Percentiles rank a stretch among this genome's conserved stretches.
phyloP scores from a whole-genome alignment of 2,797 vertebrate species.

The Poliocrania exsul region DNA sequence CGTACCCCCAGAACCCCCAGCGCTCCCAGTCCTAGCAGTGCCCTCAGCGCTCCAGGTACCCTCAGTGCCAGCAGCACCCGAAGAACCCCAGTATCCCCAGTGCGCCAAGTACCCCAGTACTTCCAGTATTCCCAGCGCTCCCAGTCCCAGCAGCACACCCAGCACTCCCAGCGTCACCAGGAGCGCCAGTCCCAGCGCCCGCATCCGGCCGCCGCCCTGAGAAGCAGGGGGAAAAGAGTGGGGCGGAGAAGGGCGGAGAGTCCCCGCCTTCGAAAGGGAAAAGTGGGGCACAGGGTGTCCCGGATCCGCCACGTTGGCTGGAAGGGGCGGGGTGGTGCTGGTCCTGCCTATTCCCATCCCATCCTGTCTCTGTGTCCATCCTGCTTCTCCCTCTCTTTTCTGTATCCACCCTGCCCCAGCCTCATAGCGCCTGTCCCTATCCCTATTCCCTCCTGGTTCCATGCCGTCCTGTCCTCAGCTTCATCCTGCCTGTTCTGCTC shows the following conservation, averaged over 20 bases:
- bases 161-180: neutral
- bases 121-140: neutral
- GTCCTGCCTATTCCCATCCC: neutral
- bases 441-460: neutral
- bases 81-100: neutral
- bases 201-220: neutral
- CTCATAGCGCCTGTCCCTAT: neutral
- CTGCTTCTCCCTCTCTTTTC: neutral
- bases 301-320: conserved; percentile 24
- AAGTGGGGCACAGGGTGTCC: neutral
- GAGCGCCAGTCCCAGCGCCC: neutral
- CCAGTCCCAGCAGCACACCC: neutral
- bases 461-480: too few relatives aligned
- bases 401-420: neutral
- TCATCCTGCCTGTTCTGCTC: neutral
- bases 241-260: neutral
- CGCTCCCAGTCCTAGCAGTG: neutral
- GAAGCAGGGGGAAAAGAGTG: neutral
- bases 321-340: neutral
- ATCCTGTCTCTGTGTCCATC: neutral
- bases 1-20: too few relatives aligned
- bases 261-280: neutral
- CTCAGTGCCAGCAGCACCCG: rapidly evolving
- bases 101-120: too few relatives aligned
- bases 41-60: neutral